Conservation (phyloP, 2,113 vertebrate genomes). For the Podiceps cristatus region DNA sequence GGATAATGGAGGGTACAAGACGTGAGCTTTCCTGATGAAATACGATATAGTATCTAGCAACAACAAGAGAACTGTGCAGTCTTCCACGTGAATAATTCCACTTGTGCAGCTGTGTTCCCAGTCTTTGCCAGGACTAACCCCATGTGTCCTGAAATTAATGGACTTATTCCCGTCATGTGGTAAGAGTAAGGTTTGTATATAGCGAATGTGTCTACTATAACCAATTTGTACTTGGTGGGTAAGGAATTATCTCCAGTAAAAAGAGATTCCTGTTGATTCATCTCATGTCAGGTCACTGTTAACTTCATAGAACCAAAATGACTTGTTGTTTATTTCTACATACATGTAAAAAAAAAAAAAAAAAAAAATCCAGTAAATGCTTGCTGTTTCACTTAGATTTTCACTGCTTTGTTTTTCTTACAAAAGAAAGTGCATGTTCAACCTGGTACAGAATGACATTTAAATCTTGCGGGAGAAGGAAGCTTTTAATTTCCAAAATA, state of each 20-base stretch:
- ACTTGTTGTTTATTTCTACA: background rate
- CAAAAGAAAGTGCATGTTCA: background rate
- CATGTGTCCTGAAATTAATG: background rate
- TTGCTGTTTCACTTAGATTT: background rate
- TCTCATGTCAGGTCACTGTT: background rate
- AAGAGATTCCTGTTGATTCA: background rate
- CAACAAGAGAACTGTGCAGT: background rate
- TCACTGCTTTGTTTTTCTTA: background rate
- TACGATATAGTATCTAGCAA: background rate
- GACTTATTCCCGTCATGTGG: background rate
- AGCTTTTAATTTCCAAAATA: background rate
- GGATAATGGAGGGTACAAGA: background rate
- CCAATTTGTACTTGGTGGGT: background rate
- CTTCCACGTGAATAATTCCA: background rate
- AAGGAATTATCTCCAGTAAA: background rate
- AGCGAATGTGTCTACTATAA: background rate
- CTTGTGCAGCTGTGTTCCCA: background rate
- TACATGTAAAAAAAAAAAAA: background rate
- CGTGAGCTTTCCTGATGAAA: background rate
- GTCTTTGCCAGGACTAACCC: background rate
- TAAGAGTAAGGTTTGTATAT: background rate
- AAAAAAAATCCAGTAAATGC: background rate
- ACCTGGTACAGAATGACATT: background rate
- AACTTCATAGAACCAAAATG: background rate
- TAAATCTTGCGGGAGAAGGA: background rate